Conservation (phyloP, 2,113 vertebrate species). For the Mobula birostris region DNA sequence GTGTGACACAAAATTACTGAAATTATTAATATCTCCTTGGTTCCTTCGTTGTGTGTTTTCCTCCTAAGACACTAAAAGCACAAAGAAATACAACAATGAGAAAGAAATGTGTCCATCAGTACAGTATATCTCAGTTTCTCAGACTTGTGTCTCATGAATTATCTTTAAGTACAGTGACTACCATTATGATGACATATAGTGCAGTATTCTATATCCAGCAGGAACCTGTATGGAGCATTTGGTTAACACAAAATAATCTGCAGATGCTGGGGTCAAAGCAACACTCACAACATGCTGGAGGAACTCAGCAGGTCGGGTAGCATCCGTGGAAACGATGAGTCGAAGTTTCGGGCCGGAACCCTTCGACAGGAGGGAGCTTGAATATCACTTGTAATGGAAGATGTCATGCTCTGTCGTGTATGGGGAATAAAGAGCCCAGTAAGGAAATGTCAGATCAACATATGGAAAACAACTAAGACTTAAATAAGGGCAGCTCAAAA, state of each 20-base stretch:
- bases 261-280: too few species aligned
- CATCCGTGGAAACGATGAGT: too few species aligned
- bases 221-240: background rate
- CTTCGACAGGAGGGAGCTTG: background rate
- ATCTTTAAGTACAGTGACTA: background rate
- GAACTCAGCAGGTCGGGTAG: too few species aligned
- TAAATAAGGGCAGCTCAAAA: background rate
- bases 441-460: background rate
- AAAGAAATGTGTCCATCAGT: background rate
- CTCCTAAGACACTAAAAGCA: background rate
- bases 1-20: background rate
- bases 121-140: background rate
- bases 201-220: background rate
- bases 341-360: too few species aligned
- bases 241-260: background rate
- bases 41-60: slow-evolving; percentile 4
- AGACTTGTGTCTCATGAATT: background rate
- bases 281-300: too few species aligned
- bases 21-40: background rate
- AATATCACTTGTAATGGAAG: background rate
- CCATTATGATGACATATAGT: background rate
- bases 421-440: background rate
- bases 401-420: background rate
- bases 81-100: background rate
- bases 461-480: background rate